phyloP scores from a whole-genome alignment of 1,140 invertebrate genomes.

The Mya arenaria region DNA sequence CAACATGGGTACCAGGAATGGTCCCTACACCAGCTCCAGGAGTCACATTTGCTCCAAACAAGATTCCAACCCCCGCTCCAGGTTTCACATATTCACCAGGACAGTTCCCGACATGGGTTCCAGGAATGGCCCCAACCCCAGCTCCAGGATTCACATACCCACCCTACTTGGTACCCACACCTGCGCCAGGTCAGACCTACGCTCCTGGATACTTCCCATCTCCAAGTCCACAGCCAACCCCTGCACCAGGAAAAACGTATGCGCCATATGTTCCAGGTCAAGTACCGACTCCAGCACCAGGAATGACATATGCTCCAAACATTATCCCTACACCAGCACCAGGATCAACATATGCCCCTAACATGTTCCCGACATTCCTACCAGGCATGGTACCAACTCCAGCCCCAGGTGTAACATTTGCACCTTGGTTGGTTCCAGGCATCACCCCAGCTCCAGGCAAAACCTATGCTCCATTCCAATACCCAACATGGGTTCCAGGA shows the following conservation, averaged over 20 bases:
- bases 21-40: constrained; percentile 50
- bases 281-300: constrained; percentile 59
- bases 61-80: constrained; percentile 24
- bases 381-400: constrained; percentile 51
- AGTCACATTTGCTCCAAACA: constrained; percentile 33
- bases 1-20: constrained; percentile 43
- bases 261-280: constrained; percentile 45
- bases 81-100: constrained; percentile 49
- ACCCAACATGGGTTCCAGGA: constrained; percentile 52
- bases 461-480: constrained; percentile 50
- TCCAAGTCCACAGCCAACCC: constrained; percentile 60
- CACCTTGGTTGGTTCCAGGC: constrained; percentile 51
- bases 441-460: constrained; percentile 47
- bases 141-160: constrained; percentile 57
- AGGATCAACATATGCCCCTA: constrained; percentile 63
- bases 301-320: constrained; percentile 60
- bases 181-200: constrained; percentile 64
- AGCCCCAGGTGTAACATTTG: constrained; percentile 48
- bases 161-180: constrained; percentile 62
- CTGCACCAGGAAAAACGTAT: constrained; percentile 56
- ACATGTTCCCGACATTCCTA: constrained; percentile 42
- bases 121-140: constrained; percentile 56
- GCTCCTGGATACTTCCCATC: constrained; percentile 62
- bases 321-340: constrained; percentile 50
- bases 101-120: constrained; percentile 49